Conservation (phyloP, 2,797 vertebrate genomes). For the Benthosema pterotum region DNA sequence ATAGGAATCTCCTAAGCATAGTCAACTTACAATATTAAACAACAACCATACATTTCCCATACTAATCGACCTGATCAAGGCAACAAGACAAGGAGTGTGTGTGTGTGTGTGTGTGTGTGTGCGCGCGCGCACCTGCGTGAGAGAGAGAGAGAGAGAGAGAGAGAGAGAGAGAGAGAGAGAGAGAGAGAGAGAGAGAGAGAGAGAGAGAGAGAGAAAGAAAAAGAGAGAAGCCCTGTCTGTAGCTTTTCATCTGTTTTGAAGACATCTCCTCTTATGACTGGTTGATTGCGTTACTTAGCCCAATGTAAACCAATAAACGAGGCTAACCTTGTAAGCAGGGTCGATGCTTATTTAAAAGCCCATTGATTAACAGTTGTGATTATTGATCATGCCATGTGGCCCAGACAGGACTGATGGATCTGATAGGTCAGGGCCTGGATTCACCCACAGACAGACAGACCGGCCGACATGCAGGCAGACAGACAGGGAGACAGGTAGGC, state of each 20-base stretch:
- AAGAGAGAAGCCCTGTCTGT: constrained; percentile 6
- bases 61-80: too few relatives aligned
- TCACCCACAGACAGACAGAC: constrained; percentile 24
- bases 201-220: neutral
- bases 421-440: constrained; percentile 59
- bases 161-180: too few relatives aligned
- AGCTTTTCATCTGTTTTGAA: constrained; percentile 20
- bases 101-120: too few relatives aligned
- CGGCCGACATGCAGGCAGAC: neutral
- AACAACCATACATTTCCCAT: too few relatives aligned
- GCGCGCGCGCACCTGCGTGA: too few relatives aligned
- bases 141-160: too few relatives aligned
- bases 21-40: too few relatives aligned
- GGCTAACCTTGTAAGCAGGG: constrained; percentile 76
- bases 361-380: constrained; percentile 87
- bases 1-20: too few relatives aligned
- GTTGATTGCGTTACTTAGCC: constrained; percentile 67
- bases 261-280: constrained; percentile 46
- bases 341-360: constrained; percentile 85
- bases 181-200: too few relatives aligned
- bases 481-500: neutral
- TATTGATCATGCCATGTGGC: constrained; percentile 78
- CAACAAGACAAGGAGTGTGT: too few relatives aligned
- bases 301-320: constrained; percentile 77
- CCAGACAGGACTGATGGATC: constrained; percentile 75